These are phyloP conservation scores for Plagodis pulveraria DNA, from an alignment of 2,888 invertebrate species.

Conservation along the genomic window DNA sequence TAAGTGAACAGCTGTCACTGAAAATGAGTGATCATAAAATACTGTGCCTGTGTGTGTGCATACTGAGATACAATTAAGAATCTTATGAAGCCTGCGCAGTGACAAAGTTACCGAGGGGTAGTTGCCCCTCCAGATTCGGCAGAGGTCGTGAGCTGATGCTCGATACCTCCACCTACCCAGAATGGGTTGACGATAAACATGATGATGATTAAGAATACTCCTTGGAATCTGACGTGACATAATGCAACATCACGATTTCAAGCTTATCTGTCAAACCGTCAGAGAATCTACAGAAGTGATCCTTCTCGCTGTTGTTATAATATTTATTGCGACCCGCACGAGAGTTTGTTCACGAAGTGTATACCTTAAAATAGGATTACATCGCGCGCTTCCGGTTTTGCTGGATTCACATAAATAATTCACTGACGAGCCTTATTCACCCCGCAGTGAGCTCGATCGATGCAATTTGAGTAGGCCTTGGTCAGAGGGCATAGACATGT, in stretches of 20 bases:
- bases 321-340: slow-evolving; percentile 49
- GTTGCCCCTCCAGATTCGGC: too few species aligned
- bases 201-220: too few species aligned
- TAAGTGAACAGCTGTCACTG: too few species aligned
- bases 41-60: too few species aligned
- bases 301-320: slow-evolving; percentile 33
- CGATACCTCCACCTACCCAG: too few species aligned
- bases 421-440: slow-evolving; percentile 63
- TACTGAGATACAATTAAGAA: too few species aligned
- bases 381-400: slow-evolving; percentile 58
- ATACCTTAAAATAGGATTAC: slow-evolving; percentile 66
- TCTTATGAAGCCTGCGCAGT: too few species aligned
- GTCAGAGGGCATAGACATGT: not conserved
- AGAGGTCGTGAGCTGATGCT: too few species aligned
- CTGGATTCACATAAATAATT: slow-evolving; percentile 70
- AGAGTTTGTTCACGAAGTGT: slow-evolving; percentile 55
- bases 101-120: too few species aligned
- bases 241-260: not conserved
- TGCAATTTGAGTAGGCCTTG: slow-evolving; percentile 36
- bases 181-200: too few species aligned
- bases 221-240: too few species aligned
- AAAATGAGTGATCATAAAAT: too few species aligned
- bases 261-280: not conserved
- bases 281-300: slow-evolving; percentile 17
- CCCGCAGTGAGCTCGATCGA: slow-evolving; percentile 71